A percentile compares a stretch with the other conserved stretches of the same genome.
phyloP scores from a whole-genome alignment of 2,888 invertebrate species.

The Aphidoletes aphidimyza region DNA sequence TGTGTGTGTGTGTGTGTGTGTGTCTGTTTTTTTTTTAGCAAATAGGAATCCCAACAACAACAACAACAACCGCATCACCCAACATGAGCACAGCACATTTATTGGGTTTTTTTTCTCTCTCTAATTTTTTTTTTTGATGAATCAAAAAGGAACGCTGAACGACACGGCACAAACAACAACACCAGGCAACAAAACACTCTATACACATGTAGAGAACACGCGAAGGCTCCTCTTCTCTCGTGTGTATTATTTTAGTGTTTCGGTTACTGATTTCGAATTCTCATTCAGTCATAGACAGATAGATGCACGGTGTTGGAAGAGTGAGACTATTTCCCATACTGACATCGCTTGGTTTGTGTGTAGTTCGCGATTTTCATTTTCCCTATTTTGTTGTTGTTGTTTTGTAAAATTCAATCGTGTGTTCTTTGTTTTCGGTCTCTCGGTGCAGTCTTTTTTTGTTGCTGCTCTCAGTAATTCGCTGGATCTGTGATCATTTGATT shows the following conservation, averaged over 20 bases:
- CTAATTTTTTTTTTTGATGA: too few relatives aligned
- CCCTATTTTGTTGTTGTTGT: background rate
- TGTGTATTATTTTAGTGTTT: slow-evolving; percentile 25
- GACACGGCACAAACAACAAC: too few relatives aligned
- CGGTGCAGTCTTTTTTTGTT: too few relatives aligned
- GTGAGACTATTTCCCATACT: background rate
- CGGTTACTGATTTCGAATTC: background rate
- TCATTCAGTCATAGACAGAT: slow-evolving; percentile 18
- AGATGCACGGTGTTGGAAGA: slow-evolving; percentile 42
- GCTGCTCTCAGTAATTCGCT: background rate
- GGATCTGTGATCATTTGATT: background rate
- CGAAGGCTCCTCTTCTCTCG: slow-evolving; percentile 30
- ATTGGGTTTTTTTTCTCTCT: too few relatives aligned
- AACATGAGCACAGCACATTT: too few relatives aligned
- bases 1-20: too few relatives aligned
- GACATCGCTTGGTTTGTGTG: background rate
- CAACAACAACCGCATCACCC: background rate
- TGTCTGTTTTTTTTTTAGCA: too few relatives aligned
- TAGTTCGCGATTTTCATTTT: background rate
- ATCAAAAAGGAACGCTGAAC: too few relatives aligned
- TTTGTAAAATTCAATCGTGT: background rate
- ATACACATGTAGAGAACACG: background rate
- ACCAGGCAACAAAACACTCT: background rate
- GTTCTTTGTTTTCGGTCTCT: too few relatives aligned
- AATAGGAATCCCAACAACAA: too few relatives aligned